A percentile compares a stretch with the other conserved stretches of the same genome.
Evolutionary conservation across 2,888 invertebrate genomes (phyloP).

Genomic region (Torymus texanus): DNA sequence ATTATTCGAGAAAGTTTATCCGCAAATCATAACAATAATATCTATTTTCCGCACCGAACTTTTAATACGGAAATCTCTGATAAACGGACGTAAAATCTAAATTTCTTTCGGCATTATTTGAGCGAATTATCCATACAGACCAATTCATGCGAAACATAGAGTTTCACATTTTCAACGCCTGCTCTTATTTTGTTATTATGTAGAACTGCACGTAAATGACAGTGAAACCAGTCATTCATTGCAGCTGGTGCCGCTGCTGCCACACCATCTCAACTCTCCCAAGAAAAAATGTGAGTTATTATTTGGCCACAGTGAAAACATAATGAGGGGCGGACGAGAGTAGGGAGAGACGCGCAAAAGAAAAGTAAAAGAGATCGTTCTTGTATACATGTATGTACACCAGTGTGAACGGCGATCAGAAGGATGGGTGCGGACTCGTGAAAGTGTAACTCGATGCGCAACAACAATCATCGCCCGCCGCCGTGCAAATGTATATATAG

Average conservation of each 20-base stretch:
- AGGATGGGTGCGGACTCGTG: slow-evolving; percentile 38
- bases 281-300: neutral
- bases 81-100: too few relatives aligned
- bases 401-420: neutral
- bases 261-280: neutral
- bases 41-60: too few relatives aligned
- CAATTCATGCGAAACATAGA: too few relatives aligned
- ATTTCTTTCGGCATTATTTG: too few relatives aligned
- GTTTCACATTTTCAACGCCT: too few relatives aligned
- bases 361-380: slow-evolving; percentile 29
- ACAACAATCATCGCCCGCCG: neutral
- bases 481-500: neutral
- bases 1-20: too few relatives aligned
- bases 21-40: too few relatives aligned
- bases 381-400: neutral
- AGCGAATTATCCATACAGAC: too few relatives aligned
- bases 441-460: slow-evolving; percentile 50
- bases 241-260: neutral
- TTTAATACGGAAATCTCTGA: too few relatives aligned
- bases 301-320: slow-evolving; percentile 23
- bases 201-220: neutral
- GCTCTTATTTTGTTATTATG: too few relatives aligned
- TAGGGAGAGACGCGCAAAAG: neutral
- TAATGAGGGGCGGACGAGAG: neutral
- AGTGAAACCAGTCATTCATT: slow-evolving; percentile 14